Evolutionary conservation across 2,888 invertebrate species (phyloP).

Genomic region (Theretra japonica): DNA sequence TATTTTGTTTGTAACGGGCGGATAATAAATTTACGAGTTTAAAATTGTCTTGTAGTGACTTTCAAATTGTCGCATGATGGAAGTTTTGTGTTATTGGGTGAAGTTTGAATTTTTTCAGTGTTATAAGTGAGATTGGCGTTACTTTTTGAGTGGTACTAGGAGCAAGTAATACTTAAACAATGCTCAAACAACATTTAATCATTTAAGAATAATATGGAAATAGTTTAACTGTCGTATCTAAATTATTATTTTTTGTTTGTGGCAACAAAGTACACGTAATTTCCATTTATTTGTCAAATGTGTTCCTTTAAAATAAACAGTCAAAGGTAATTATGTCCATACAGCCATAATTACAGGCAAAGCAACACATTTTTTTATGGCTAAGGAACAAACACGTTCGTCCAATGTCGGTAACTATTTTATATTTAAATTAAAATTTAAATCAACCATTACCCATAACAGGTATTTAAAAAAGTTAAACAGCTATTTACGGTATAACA

Average conservation of each 20-base stretch:
- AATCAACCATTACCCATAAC: constrained; percentile 18
- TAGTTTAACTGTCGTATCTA: too few relatives aligned
- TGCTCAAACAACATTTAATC: too few relatives aligned
- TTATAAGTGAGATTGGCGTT: neutral
- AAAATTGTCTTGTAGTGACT: neutral
- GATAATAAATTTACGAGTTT: neutral
- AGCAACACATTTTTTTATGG: neutral
- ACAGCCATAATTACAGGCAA: neutral
- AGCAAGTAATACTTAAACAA: too few relatives aligned
- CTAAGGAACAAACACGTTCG: neutral
- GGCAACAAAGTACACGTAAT: neutral
- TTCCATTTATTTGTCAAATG: neutral
- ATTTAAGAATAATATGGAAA: too few relatives aligned
- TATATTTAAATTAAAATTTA: neutral
- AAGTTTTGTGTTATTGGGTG: too few relatives aligned
- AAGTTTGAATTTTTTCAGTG: neutral
- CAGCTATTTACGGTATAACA: constrained; percentile 15
- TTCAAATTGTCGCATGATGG: neutral
- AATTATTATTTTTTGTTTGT: neutral
- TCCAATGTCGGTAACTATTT: neutral
- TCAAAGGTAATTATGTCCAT: neutral
- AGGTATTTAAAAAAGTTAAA: neutral
- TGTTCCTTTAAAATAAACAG: neutral
- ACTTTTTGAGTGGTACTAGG: too few relatives aligned
- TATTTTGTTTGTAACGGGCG: constrained; percentile 5